phyloP scores from a whole-genome alignment of 2,797 vertebrate species.

The Eidolon dupreanum region DNA sequence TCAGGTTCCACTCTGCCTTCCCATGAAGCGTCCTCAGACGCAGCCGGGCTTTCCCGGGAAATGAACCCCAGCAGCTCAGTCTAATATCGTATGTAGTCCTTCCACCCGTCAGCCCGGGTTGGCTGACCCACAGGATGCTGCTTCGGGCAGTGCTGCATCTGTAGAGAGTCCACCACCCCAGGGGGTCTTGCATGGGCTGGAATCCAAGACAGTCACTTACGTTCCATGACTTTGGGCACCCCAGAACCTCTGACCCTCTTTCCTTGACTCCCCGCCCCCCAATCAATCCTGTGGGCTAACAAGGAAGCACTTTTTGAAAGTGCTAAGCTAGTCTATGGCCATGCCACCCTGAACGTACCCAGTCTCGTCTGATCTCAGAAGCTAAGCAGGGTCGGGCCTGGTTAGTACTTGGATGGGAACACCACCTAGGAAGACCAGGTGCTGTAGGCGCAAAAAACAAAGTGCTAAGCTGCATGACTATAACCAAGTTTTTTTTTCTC shows the following conservation, averaged over 20 bases:
- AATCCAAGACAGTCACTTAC: neutral
- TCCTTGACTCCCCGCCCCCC: neutral
- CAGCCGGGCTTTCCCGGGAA: neutral
- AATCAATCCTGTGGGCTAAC: neutral
- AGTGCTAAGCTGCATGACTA: neutral
- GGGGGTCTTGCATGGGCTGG: neutral
- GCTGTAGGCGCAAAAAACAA: neutral
- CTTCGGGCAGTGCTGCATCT: neutral
- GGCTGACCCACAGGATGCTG: neutral
- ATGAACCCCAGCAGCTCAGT: neutral
- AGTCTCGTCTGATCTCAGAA: too few relatives aligned
- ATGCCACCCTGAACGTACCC: too few relatives aligned
- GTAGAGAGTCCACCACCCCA: neutral
- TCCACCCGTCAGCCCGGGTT: neutral
- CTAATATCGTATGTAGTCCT: accelerated
- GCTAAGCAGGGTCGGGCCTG: too few relatives aligned
- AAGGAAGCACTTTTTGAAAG: neutral
- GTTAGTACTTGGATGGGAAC: too few relatives aligned
- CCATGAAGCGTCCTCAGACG: neutral
- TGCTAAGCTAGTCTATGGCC: neutral
- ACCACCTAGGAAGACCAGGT: too few relatives aligned
- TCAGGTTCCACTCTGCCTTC: neutral
- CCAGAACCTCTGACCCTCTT: neutral
- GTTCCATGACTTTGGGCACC: neutral
- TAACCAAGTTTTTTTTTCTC: neutral